Evolutionary conservation across 2,113 vertebrate genomes (phyloP), one percentile per base, ranked within the genome.

Genomic region (Entosphenus tridentatus): DNA sequence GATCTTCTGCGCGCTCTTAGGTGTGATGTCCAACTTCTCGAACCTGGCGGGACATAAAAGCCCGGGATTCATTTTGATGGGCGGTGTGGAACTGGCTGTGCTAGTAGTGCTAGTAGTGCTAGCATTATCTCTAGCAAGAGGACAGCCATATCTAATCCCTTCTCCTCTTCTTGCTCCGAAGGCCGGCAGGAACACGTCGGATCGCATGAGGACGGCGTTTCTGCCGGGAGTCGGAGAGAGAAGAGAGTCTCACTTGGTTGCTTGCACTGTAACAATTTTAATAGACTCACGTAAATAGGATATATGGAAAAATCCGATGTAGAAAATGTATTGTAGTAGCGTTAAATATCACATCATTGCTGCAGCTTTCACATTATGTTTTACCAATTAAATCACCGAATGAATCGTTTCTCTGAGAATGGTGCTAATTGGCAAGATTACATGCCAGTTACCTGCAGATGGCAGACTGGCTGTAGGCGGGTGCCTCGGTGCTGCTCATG

Each of bases 11-110:
- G 93, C 93, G 84, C 93, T 98, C 96, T 98, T 96, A 88, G 93
- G 91, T 79, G 93, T 98, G 93, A 96, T 98, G 89, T 96, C 91
- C 91, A 98, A 89, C 93, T 98, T 98, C 92, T 98, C 93, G 90
- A 98, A 98, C 93, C 93, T 98, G 93, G 93, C 93, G 96, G 93
- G 93, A 95, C 96, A 98, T 90, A 98, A 98, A 98, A 98, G 93
- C 91, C 93, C 93, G 96, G 93, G 93, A 85, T 98, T 98, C 93
- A 97, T 91, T 97, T 97, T 97, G 86, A 87, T 91, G 91, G 90
- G 96, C 88, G 96, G 87, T 96, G 89, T 89, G 91, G 21, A 21
- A 21, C 21, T 21, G 21, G 21, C 21, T 21, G 21, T 21, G 21
- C 21, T 21, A 21, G 21, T 21, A 21, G 21, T 21, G 21, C 21